Evolutionary conservation across 2,113 vertebrate species (phyloP), one percentile per base, ranked within the genome.

Genomic region (Nipponia nippon): DNA sequence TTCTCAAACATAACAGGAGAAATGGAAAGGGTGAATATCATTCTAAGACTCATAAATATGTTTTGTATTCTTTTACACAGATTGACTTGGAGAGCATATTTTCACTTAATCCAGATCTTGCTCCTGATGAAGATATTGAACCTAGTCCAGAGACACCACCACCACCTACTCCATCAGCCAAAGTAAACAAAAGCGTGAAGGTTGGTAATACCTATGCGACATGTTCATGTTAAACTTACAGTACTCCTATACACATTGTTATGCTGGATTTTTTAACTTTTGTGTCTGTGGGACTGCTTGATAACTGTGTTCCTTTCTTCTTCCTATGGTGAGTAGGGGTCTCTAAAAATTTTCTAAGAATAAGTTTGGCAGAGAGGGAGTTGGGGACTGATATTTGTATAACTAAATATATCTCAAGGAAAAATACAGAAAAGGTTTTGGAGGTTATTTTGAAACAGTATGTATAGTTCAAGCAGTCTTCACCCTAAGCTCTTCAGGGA

Each of bases 21-120:
- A 34, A 55, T 20, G 5, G 58, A 88, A 16, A 36, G 7, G 6
- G 9, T 70, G 32, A 84, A 40, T 96, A 29, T 78, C 86, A 42
- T 93, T 93, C 46, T 75, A 87, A 91, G 44, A 50, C n/a, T 79
- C 34, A 36, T 36, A 53, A 78, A 69, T 61, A 4, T 6, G 1
- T 83, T 70, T 90, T 82, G 13, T 62, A 11, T 49, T 94, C 10
- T 93, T 82, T 84, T 75, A 82, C 81, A 96, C 97, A 99, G 99
- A 99, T 99, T 97, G 99, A 99, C 95, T 97, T 99, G 97, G 99
- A 99, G 92, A 99, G 99, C 96, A 98, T 99, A 97, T 99, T 99
- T 97, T 98, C 99, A 81, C 99, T 99, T 97, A 99, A 99, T 95
- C 98, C 99, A 72, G 99, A 99, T 83, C 97, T 99, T 83, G 99